A percentile compares a stretch with the other conserved stretches of the same genome.
These are phyloP conservation scores for Pogonomyrmex californicus DNA, from an alignment of 1,140 invertebrate genomes.

Conservation along the genomic window DNA sequence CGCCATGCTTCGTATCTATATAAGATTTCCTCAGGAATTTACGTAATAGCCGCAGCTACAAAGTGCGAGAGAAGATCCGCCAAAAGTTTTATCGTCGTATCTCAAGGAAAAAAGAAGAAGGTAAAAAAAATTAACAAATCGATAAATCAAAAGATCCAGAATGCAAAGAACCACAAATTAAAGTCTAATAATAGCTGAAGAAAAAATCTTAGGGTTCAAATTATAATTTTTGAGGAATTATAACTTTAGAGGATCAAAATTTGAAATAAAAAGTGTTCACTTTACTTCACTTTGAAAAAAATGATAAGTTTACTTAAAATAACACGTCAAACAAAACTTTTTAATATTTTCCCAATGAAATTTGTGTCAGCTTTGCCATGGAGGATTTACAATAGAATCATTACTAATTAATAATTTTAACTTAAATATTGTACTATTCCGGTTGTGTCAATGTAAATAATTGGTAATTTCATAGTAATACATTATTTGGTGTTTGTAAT, in stretches of 20 bases:
- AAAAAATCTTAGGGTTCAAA: neutral
- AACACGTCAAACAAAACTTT: neutral
- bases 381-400: neutral
- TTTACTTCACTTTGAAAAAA: neutral
- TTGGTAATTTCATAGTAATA: neutral
- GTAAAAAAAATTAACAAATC: conserved; percentile 22
- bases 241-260: neutral
- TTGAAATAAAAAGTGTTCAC: neutral
- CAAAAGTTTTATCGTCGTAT: conserved; percentile 14
- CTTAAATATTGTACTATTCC: neutral
- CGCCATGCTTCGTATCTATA: neutral
- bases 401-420: neutral
- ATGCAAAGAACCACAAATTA: neutral
- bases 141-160: neutral
- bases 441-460: neutral
- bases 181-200: too few relatives aligned
- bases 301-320: neutral
- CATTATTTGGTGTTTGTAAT: neutral
- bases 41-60: conserved; percentile 27
- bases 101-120: neutral
- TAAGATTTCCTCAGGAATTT: conserved; percentile 41
- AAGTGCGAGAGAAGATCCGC: conserved; percentile 27
- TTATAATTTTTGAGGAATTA: too few relatives aligned
- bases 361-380: neutral
- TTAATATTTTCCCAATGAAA: neutral